A percentile compares a stretch with the other conserved stretches of the same genome.
phyloP scores from a whole-genome alignment of 2,113 vertebrate genomes.

The Cyanistes caeruleus region DNA sequence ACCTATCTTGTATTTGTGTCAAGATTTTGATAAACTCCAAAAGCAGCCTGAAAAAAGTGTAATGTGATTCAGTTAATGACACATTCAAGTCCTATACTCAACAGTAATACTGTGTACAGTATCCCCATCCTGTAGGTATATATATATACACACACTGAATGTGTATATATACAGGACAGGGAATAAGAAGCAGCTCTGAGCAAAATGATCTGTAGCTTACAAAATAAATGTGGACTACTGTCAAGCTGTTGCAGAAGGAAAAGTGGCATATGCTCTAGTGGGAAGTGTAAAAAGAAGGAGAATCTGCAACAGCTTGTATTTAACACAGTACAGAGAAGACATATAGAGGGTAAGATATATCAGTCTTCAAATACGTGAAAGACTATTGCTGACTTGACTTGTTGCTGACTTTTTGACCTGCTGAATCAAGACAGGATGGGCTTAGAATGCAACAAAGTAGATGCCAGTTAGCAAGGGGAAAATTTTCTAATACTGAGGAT shows the following conservation, averaged over 20 bases:
- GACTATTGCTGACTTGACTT: not conserved
- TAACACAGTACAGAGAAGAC: not conserved
- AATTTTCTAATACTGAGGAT: not conserved
- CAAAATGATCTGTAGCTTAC: not conserved
- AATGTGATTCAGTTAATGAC: not conserved
- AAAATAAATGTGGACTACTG: not conserved
- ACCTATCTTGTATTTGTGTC: not conserved
- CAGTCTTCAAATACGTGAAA: not conserved
- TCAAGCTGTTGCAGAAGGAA: not conserved
- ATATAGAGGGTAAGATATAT: not conserved
- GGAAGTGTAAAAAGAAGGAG: conserved; percentile 17
- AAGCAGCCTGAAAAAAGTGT: not conserved
- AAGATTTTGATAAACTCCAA: not conserved
- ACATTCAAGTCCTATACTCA: not conserved
- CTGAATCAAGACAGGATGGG: not conserved
- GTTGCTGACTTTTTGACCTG: not conserved
- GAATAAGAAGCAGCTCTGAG: not conserved
- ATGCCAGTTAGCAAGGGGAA: not conserved
- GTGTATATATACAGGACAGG: not conserved
- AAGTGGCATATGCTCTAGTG: conserved; percentile 9
- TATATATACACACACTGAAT: not conserved
- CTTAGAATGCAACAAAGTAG: not conserved
- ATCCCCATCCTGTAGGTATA: not conserved
- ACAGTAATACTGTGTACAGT: not conserved
- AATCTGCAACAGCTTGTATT: not conserved